These are phyloP conservation scores for Oscheius sp. DNA, from an alignment of 2,888 invertebrate genomes.

Conservation along the genomic window DNA sequence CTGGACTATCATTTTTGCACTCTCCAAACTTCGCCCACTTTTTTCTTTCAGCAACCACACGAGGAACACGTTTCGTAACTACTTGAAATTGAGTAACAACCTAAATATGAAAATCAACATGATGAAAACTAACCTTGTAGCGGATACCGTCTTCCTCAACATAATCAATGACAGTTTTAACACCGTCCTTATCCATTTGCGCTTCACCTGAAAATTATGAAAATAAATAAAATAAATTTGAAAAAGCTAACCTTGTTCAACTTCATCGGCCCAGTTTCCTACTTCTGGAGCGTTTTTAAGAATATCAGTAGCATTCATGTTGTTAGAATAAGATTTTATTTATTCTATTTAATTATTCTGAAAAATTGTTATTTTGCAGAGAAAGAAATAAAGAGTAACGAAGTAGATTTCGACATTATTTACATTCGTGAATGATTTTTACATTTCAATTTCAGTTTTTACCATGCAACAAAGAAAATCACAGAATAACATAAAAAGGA, in stretches of 20 bases:
- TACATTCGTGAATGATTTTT: too few species aligned
- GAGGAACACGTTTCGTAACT: slow-evolving; percentile 77
- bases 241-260: slow-evolving; percentile 49
- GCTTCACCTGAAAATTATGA: slow-evolving; percentile 32
- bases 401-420: too few species aligned
- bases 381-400: neutral
- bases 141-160: slow-evolving; percentile 50
- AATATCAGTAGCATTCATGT: neutral
- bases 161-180: slow-evolving; percentile 55
- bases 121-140: slow-evolving; percentile 39
- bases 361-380: neutral
- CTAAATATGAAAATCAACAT: slow-evolving; percentile 65
- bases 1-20: slow-evolving; percentile 88
- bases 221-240: neutral
- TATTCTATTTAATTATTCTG: neutral
- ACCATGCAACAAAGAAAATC: too few species aligned
- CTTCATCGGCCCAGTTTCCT: slow-evolving; percentile 64
- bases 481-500: too few species aligned
- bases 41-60: slow-evolving; percentile 88
- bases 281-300: slow-evolving; percentile 46
- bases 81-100: slow-evolving; percentile 79
- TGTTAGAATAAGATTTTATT: neutral
- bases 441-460: too few species aligned
- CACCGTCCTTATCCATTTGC: slow-evolving; percentile 47
- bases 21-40: slow-evolving; percentile 95